Percentiles rank a stretch among this genome's conserved stretches.
Evolutionary conservation across 2,113 vertebrate species (phyloP).

Genomic region (Callorhinus ursinus): DNA sequence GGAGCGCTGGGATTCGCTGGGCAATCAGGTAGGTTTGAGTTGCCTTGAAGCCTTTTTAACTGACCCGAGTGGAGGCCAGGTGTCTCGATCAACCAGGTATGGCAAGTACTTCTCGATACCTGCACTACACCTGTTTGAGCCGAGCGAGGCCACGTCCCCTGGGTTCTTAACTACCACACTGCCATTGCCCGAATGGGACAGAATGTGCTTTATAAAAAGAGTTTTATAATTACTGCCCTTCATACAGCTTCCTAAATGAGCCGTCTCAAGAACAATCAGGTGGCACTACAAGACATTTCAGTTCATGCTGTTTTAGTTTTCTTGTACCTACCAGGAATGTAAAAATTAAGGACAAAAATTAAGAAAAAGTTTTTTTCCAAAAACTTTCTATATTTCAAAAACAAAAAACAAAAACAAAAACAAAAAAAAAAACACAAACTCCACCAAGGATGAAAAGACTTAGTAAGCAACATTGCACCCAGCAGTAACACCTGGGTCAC

Average conservation of each 20-base stretch:
- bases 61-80: accelerated
- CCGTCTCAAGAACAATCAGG: background rate
- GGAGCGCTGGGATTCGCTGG: accelerated
- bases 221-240: accelerated
- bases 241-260: accelerated
- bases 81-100: accelerated
- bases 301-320: too few relatives aligned
- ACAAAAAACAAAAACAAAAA: background rate
- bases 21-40: too few relatives aligned
- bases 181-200: accelerated
- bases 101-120: accelerated
- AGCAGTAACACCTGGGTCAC: background rate
- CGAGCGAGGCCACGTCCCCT: too few relatives aligned
- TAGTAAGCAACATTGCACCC: background rate
- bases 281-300: accelerated
- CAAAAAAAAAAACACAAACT: background rate
- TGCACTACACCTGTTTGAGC: accelerated
- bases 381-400: background rate
- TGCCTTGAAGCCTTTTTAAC: accelerated
- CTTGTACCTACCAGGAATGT: background rate
- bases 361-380: background rate
- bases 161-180: background rate
- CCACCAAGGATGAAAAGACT: too few relatives aligned
- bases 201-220: accelerated
- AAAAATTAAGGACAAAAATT: background rate